Evolutionary conservation across 2,797 vertebrate species (phyloP), one percentile per base, ranked within the genome.

Genomic region (Falco cherrug): DNA sequence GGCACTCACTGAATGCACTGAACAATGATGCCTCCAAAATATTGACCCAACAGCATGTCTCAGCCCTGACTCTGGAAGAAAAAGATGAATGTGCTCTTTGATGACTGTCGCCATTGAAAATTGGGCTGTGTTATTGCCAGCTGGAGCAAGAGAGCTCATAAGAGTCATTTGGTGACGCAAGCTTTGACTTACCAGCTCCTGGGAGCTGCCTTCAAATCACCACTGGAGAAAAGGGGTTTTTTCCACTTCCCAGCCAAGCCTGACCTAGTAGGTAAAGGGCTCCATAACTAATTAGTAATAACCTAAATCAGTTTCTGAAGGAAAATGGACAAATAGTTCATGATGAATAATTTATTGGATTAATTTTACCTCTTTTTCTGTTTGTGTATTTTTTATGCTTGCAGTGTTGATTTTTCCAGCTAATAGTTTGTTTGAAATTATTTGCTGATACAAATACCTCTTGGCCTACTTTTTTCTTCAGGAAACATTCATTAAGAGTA

Each of bases 351-450:
- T 94, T 70, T 94, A 97, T 94, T 95, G 71, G 48, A 70, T 81
- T 21, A 77, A 87, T 91, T 92, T 94, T 78, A 25, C 89, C 53
- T 89, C 71, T 77, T 95, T 54, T 88, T 69, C 59, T 79, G 53
- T 92, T 91, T 92, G 71, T 92, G 78, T 95, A 87, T 95, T 96
- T 84, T 95, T 60, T 80, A 14, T 87, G 90, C 82, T 95, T 63
- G 48, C 4, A 3, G 54, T 85, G 88, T 95, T 84, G 77, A 91
- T 91, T 93, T 93, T 90, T 95, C 65, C 60, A 67, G 69, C 59
- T 96, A 96, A 94, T 91, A 95, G 77, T 87, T 89, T 81, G 89
- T 91, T 95, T 95, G 95, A 96, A 95, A 91, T 84, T 94, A 73
- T 93, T 95, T 94, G 73, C 77, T 91, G 83, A 96, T 90, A 84